Conservation (phyloP, 2,797 vertebrate species). For the Paguma larvata region DNA sequence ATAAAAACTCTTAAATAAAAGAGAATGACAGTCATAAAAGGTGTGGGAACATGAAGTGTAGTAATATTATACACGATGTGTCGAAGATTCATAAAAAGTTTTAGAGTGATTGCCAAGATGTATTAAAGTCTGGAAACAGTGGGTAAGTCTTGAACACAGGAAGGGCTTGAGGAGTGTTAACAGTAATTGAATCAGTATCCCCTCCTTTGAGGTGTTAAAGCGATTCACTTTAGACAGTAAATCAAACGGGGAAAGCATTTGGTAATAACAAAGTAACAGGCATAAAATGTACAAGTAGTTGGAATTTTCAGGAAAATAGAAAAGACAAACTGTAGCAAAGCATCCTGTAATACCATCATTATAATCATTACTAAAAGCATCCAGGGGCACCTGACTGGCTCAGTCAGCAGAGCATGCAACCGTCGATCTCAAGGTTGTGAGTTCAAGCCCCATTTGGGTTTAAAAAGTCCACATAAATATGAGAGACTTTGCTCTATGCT, state of each 20-base stretch:
- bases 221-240: not conserved
- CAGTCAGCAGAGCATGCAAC: not conserved
- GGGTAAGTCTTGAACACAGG: not conserved
- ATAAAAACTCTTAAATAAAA: not conserved
- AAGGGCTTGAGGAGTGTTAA: not conserved
- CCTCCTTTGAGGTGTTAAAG: not conserved
- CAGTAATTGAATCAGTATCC: not conserved
- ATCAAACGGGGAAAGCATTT: not conserved
- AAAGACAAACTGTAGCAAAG: not conserved
- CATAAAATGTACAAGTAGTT: not conserved
- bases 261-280: not conserved
- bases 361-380: not conserved
- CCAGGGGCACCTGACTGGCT: not conserved
- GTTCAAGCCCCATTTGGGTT: not conserved
- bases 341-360: not conserved
- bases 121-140: not conserved
- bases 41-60: not conserved
- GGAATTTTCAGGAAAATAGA: not conserved
- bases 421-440: not conserved
- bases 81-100: not conserved
- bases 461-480: not conserved
- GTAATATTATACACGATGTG: not conserved
- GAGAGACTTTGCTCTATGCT: not conserved
- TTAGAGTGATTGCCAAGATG: not conserved
- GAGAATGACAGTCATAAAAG: not conserved